Evolutionary conservation across 2,797 vertebrate species (phyloP).

Genomic region (Lagodon rhomboides): DNA sequence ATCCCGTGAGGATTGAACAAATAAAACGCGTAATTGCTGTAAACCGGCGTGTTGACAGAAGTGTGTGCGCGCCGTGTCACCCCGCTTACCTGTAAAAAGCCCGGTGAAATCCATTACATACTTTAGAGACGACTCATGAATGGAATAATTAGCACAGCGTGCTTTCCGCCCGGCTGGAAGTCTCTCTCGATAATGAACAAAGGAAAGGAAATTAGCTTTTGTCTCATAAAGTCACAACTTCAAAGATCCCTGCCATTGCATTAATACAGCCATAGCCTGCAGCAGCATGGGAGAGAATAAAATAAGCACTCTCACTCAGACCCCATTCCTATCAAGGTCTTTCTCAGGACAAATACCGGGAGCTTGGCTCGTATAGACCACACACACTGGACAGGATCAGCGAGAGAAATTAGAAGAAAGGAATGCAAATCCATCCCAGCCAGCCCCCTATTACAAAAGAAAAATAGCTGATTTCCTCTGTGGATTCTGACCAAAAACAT

Average conservation of each 20-base stretch:
- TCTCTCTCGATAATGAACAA: slow-evolving; percentile 97
- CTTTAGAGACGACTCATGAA: slow-evolving; percentile 92
- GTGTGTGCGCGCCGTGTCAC: slow-evolving; percentile 53
- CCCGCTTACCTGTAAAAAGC: slow-evolving; percentile 91
- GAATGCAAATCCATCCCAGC: slow-evolving; percentile 32
- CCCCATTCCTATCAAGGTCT: slow-evolving; percentile 93
- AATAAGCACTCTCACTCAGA: slow-evolving; percentile 90
- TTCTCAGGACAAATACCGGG: slow-evolving; percentile 95
- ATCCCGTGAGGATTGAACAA: slow-evolving; percentile 34
- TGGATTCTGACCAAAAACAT: slow-evolving; percentile 21
- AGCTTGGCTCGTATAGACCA: slow-evolving; percentile 77
- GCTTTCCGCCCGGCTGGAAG: slow-evolving; percentile 96
- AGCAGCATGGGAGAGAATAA: slow-evolving; percentile 90
- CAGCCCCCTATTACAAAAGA: slow-evolving; percentile 2
- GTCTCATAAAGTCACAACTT: slow-evolving; percentile 98
- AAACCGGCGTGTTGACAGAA: slow-evolving; percentile 61
- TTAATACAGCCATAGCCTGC: slow-evolving; percentile 96
- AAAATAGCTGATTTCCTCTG: slow-evolving; percentile 4
- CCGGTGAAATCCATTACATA: slow-evolving; percentile 95
- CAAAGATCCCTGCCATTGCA: slow-evolving; percentile 97
- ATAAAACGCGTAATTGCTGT: slow-evolving; percentile 42
- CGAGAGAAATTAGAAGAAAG: slow-evolving; percentile 33
- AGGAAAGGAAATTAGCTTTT: slow-evolving; percentile 98
- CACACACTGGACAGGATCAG: slow-evolving; percentile 67
- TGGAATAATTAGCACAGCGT: slow-evolving; percentile 99